phyloP scores from a whole-genome alignment of 1,140 invertebrate genomes.

The Procambarus virginalis region DNA sequence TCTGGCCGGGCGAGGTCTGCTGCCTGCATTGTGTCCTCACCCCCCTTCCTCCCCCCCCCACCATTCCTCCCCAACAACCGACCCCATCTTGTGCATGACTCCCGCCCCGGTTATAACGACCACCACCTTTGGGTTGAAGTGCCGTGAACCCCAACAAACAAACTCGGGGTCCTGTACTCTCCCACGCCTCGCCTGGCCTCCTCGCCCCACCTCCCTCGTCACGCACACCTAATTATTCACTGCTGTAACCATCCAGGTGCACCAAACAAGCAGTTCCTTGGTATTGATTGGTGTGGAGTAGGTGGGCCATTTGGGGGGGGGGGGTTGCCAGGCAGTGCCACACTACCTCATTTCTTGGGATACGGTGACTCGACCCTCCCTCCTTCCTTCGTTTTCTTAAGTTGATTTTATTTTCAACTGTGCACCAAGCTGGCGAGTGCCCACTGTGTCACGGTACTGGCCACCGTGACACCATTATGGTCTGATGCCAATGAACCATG shows the following conservation, averaged over 20 bases:
- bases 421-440: too few relatives aligned
- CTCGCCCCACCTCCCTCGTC: background rate
- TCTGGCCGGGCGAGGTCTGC: too few relatives aligned
- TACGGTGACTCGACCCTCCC: too few relatives aligned
- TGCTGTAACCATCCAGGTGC: background rate
- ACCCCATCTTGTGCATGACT: background rate
- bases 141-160: too few relatives aligned
- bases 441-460: too few relatives aligned
- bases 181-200: too few relatives aligned
- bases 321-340: background rate
- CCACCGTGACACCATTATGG: too few relatives aligned
- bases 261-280: background rate
- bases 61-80: background rate
- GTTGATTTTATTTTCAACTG: too few relatives aligned
- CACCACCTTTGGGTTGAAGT: too few relatives aligned
- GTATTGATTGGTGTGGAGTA: background rate
- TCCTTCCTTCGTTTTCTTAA: too few relatives aligned
- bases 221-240: background rate
- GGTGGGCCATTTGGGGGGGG: constrained; percentile 2
- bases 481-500: too few relatives aligned
- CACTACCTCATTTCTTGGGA: background rate
- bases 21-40: background rate
- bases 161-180: too few relatives aligned
- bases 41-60: background rate
- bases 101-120: background rate